These are phyloP conservation scores for Camelus dromedarius DNA, from an alignment of 2,113 vertebrate species.

Conservation along the genomic window DNA sequence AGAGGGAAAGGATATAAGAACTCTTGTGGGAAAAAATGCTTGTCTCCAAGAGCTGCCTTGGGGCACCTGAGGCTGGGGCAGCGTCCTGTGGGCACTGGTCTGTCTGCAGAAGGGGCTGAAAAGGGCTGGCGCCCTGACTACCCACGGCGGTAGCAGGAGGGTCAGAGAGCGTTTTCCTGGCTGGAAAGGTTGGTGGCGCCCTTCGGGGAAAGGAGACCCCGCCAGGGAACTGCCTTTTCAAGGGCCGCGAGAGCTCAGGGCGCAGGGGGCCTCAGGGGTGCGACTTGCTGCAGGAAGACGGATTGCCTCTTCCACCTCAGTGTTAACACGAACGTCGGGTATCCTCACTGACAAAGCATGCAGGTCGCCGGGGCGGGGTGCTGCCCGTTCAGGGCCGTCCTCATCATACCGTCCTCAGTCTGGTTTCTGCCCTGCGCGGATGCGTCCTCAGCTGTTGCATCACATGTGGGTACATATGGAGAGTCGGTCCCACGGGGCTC, in stretches of 20 bases:
- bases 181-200: background rate
- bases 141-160: background rate
- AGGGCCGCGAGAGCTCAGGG: accelerated
- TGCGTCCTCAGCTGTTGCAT: accelerated
- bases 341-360: background rate
- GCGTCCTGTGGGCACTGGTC: background rate
- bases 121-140: accelerated
- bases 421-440: background rate
- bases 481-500: background rate
- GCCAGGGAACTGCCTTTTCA: background rate
- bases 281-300: accelerated
- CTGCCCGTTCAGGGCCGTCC: too few relatives aligned
- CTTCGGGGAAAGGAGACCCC: accelerated
- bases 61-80: background rate
- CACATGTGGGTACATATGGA: accelerated
- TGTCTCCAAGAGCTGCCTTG: background rate
- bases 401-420: too few relatives aligned
- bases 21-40: background rate
- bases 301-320: accelerated
- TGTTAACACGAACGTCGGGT: accelerated
- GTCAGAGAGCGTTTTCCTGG: too few relatives aligned
- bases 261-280: background rate
- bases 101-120: background rate
- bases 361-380: accelerated
- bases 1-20: background rate